Evolutionary conservation across 1,140 invertebrate genomes (phyloP).

Genomic region (Oedothorax gibbosus): DNA sequence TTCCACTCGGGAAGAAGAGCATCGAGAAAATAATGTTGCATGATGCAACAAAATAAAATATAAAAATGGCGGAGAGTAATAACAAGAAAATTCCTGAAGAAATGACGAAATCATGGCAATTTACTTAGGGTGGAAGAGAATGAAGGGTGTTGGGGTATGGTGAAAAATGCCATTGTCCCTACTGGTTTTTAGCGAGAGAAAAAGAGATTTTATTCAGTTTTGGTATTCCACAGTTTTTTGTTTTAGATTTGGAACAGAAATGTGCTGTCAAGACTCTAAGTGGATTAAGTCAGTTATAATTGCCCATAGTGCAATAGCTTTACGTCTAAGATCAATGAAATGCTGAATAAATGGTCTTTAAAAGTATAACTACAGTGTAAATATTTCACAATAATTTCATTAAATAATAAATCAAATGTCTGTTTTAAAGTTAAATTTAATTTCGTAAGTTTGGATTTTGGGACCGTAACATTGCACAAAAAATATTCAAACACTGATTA

Average conservation of each 20-base stretch:
- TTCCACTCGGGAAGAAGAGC: background rate
- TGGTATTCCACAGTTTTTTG: background rate
- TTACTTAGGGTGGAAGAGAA: conserved; percentile 53
- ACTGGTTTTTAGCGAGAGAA: background rate
- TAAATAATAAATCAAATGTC: too few relatives aligned
- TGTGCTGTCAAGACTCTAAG: background rate
- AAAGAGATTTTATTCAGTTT: conserved; percentile 17
- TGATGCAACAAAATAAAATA: background rate
- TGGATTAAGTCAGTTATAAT: too few relatives aligned
- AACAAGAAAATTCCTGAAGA: conserved; percentile 58
- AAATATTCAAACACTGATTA: too few relatives aligned
- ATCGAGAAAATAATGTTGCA: conserved; percentile 11
- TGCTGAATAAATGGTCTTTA: too few relatives aligned
- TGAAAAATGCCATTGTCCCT: conserved; percentile 13
- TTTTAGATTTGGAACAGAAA: background rate
- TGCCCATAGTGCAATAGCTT: too few relatives aligned
- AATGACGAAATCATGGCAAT: conserved; percentile 59
- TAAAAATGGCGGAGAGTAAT: conserved; percentile 35
- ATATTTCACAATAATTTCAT: too few relatives aligned
- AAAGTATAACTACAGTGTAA: too few relatives aligned
- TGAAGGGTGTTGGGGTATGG: conserved; percentile 22
- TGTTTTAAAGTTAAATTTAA: too few relatives aligned
- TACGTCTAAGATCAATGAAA: too few relatives aligned
- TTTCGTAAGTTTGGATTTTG: too few relatives aligned
- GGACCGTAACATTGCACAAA: too few relatives aligned